Base-by-base conservation (phyloP, 92 coral and sea anemone genomes). In the Isaurus tuberculatus region DNA sequence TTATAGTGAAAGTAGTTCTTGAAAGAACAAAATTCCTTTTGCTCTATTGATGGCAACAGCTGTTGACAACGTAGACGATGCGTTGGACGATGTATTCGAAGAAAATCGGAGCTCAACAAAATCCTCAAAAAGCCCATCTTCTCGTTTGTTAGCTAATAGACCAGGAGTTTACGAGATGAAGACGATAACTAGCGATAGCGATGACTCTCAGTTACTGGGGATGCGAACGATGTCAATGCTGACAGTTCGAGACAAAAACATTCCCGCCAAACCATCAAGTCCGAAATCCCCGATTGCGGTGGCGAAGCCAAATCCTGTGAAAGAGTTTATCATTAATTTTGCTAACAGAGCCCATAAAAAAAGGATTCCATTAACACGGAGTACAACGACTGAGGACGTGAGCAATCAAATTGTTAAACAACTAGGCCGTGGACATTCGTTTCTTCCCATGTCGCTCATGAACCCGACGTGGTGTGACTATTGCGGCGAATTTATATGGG, bases 401-500 rank as follows among this genome's bases (percentile, higher is more conserved):
- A 87, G 86, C 16, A 94, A 87, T 27, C 97, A 94, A 33, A 84
- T 86, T 48, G 89, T 91, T 42, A 71, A 88, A 28, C 84, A 82
- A 49, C 61, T 87, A 19, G 99, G 98, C 15, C 92, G 94, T 4
- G 99, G 99, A 32, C 99, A 97, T 85, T 72, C 90, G 25, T 97
- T 97, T 75, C 79, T 92, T 13, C 89, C 98, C 2, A 79, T 75
- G 82, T 88, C 88, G 29, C 89, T 94, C 64, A 91, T 92, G 44
- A 92, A 97, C 60, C 98, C 98, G 30, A 97, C 98, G 1, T 97
- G 99, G 99, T 97, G 99, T 67, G 99, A 97, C 36, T 89, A 93
- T 64, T 97, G 99, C 84, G 97, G 99, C 20, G 99, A 97, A 66
- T 94, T 95, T 70, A 92, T 97, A 32, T 97, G 99, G 99, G 99